Conservation (phyloP, 2,888 invertebrate genomes). For the Drosophila neonasuta region DNA sequence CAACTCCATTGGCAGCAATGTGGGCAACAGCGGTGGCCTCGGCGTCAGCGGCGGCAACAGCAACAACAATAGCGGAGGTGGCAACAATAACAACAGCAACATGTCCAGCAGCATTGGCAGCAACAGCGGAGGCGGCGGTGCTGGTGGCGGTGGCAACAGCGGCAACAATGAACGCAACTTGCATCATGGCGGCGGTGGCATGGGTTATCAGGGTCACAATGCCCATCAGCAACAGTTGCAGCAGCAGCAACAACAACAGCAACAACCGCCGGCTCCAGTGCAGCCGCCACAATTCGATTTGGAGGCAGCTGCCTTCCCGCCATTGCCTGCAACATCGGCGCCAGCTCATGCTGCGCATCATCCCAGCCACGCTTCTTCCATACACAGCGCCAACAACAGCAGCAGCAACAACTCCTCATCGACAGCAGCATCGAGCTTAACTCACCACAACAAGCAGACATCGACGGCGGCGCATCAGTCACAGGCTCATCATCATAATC, state of each 20-base stretch:
- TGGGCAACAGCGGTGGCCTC: constrained; percentile 56
- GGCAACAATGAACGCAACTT: constrained; percentile 54
- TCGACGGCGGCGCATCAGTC: constrained; percentile 27
- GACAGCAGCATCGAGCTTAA: constrained; percentile 24
- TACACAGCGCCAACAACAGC: constrained; percentile 45
- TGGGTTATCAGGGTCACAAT: constrained; percentile 71
- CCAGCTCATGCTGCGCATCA: constrained; percentile 53
- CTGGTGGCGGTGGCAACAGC: constrained; percentile 37
- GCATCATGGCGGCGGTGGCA: constrained; percentile 47
- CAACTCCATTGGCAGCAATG: constrained; percentile 66
- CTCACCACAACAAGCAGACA: constrained; percentile 45
- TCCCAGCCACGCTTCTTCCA: constrained; percentile 54
- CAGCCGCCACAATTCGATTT: constrained; percentile 88
- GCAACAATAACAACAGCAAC: constrained; percentile 31
- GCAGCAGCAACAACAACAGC: constrained; percentile 76
- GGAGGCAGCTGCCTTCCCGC: constrained; percentile 90
- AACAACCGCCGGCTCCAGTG: constrained; percentile 79
- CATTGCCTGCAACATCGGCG: constrained; percentile 86
- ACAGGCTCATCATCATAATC: constrained; percentile 71
- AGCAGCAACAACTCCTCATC: constrained; percentile 40
- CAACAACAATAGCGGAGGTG: constrained; percentile 26
- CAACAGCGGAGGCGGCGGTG: constrained; percentile 38
- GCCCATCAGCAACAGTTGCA: constrained; percentile 70
- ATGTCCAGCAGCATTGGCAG: constrained; percentile 45
- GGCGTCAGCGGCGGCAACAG: constrained; percentile 28